Percentiles rank a stretch among this genome's conserved stretches.
phyloP scores from a whole-genome alignment of 2,888 invertebrate species.

The Pristionchus entomophagus region DNA sequence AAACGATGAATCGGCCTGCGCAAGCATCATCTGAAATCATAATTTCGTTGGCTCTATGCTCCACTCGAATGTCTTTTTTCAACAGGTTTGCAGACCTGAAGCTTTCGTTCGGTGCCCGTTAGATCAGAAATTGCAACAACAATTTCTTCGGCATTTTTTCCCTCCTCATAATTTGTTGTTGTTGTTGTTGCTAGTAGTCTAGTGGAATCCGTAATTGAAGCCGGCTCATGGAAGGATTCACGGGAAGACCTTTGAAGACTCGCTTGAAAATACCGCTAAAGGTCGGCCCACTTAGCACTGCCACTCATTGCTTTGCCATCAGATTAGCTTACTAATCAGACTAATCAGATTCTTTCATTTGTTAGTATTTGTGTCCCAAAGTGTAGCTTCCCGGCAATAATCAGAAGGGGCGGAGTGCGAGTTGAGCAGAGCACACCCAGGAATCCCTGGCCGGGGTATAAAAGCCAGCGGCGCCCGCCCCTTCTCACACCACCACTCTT shows the following conservation, averaged over 20 bases:
- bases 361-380: background rate
- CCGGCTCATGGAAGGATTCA: background rate
- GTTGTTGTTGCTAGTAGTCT: too few relatives aligned
- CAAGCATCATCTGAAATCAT: background rate
- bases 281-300: background rate
- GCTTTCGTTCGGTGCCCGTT: too few relatives aligned
- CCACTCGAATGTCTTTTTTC: too few relatives aligned
- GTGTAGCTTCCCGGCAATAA: slow-evolving; percentile 32
- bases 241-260: background rate
- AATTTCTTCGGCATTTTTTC: too few relatives aligned
- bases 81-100: too few relatives aligned
- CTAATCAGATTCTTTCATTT: too few relatives aligned
- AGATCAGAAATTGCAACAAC: too few relatives aligned
- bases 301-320: background rate
- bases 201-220: too few relatives aligned
- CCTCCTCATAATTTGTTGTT: too few relatives aligned
- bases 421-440: background rate
- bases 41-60: too few relatives aligned
- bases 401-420: too few relatives aligned
- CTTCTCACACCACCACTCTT: background rate
- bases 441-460: slow-evolving; percentile 1
- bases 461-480: slow-evolving; percentile 5
- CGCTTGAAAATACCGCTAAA: background rate
- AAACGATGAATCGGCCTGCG: background rate
- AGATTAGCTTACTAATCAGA: background rate